These are phyloP conservation scores for Graptemys geographica DNA, from an alignment of 2,797 vertebrate species.

Conservation along the genomic window DNA sequence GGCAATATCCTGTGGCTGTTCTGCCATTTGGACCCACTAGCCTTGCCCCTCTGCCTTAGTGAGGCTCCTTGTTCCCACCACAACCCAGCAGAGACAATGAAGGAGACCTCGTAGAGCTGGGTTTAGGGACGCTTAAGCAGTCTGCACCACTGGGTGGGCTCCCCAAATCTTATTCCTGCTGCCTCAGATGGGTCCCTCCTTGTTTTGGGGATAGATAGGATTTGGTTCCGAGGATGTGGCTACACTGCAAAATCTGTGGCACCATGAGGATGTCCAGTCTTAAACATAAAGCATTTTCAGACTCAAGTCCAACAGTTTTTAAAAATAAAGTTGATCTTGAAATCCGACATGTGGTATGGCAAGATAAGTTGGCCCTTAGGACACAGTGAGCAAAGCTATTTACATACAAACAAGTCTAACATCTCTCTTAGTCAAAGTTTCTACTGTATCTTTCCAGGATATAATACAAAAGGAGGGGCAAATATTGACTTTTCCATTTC, in stretches of 20 bases:
- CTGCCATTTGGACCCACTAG: neutral
- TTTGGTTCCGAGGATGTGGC: neutral
- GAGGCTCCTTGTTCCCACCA: neutral
- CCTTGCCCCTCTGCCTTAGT: neutral
- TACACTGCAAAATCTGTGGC: neutral
- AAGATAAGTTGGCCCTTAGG: neutral
- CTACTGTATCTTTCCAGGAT: neutral
- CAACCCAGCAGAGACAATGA: neutral
- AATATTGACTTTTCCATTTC: neutral
- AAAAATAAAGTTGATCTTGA: slow-evolving; percentile 4
- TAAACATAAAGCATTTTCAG: neutral
- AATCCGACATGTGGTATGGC: neutral
- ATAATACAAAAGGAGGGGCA: neutral
- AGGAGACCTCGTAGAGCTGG: neutral
- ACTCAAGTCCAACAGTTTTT: neutral
- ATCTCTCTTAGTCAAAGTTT: neutral
- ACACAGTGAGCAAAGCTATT: neutral
- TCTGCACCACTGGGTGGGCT: neutral
- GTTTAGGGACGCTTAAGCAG: neutral
- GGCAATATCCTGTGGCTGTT: neutral
- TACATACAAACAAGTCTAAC: neutral
- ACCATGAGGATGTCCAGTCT: neutral
- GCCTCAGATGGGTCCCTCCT: neutral
- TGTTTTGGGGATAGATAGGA: neutral
- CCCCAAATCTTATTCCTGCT: neutral